Evolutionary conservation across 2,888 invertebrate genomes (phyloP).

Genomic region (Ormyrus labotus): DNA sequence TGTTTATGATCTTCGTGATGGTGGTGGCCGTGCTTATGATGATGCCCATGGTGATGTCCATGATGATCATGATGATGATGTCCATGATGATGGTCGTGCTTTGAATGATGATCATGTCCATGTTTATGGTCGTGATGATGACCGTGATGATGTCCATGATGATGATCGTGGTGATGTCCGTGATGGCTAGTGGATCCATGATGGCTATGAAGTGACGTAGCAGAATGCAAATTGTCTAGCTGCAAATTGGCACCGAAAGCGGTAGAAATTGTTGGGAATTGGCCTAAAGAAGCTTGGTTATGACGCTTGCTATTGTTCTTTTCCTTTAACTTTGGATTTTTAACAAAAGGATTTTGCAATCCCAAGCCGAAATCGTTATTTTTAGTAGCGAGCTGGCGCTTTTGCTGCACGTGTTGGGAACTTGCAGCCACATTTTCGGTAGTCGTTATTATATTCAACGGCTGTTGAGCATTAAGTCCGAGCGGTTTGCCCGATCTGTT

Average conservation of each 20-base stretch:
- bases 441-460: constrained; percentile 13
- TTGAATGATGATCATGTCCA: constrained; percentile 35
- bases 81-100: constrained; percentile 35
- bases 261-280: constrained; percentile 22
- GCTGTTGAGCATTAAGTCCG: constrained; percentile 4
- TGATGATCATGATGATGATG: constrained; percentile 47
- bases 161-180: constrained; percentile 36
- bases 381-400: constrained; percentile 26
- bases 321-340: background rate
- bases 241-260: background rate
- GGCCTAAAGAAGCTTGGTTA: background rate
- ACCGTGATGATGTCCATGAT: constrained; percentile 37
- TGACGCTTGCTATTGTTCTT: background rate
- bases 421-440: constrained; percentile 12
- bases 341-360: constrained; percentile 16
- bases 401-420: constrained; percentile 35
- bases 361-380: constrained; percentile 20
- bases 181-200: constrained; percentile 8
- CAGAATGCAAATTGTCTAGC: constrained; percentile 26
- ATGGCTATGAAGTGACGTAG: constrained; percentile 14
- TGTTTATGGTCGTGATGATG: constrained; percentile 47
- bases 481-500: constrained; percentile 23
- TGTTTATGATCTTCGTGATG: constrained; percentile 48
- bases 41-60: constrained; percentile 44
- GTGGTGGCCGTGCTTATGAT: constrained; percentile 44